phyloP scores from a whole-genome alignment of 23 tunicate genomes.

The Halocynthia roretzi region DNA sequence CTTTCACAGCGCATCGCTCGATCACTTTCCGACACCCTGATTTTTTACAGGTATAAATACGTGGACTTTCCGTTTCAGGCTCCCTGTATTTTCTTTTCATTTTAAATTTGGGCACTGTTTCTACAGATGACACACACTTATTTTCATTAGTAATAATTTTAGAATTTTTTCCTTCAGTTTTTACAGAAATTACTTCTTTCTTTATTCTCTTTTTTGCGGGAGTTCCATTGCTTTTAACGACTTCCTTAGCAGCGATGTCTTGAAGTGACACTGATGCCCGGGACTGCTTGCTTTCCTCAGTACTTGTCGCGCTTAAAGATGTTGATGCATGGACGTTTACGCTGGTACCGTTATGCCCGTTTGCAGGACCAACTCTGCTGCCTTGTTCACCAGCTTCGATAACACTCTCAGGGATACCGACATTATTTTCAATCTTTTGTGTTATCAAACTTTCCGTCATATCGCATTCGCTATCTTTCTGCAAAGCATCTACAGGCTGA shows the following conservation, averaged over 20 bases:
- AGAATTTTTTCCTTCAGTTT: background rate
- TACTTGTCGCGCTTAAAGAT: too few species aligned
- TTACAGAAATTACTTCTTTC: background rate
- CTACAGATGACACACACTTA: background rate
- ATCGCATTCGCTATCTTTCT: too few species aligned
- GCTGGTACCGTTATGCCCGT: too few species aligned
- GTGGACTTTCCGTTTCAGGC: background rate
- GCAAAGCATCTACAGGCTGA: too few species aligned
- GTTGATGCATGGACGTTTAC: too few species aligned
- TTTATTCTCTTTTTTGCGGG: background rate
- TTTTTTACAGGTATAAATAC: conserved; percentile 54
- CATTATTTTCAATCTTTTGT: too few species aligned
- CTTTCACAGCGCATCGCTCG: conserved; percentile 60
- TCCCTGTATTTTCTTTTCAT: background rate
- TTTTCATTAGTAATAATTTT: background rate
- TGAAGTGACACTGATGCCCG: background rate
- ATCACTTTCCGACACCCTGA: conserved; percentile 54
- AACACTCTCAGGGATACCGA: too few species aligned
- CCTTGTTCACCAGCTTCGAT: too few species aligned
- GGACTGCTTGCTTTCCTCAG: background rate
- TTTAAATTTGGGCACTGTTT: background rate
- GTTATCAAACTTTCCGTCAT: too few species aligned
- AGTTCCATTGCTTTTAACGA: too few species aligned
- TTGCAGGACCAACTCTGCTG: too few species aligned
- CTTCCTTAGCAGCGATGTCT: background rate